Percentiles rank a stretch among this genome's conserved stretches.
Evolutionary conservation across 2,888 invertebrate species (phyloP).

Genomic region (Perdita meconis): DNA sequence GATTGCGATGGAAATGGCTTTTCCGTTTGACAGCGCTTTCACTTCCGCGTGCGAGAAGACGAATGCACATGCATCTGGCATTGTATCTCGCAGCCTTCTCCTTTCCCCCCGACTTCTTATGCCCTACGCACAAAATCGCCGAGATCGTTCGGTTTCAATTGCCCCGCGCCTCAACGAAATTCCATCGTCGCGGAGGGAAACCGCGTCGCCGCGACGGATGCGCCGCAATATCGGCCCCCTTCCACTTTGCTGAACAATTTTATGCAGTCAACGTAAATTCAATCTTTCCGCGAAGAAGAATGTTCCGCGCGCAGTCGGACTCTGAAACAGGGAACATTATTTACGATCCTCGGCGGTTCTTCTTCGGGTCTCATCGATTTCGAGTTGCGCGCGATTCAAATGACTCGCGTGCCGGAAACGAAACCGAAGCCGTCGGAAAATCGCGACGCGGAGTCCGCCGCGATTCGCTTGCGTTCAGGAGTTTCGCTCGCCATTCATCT

Average conservation of each 20-base stretch:
- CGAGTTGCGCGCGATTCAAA: constrained; percentile 16
- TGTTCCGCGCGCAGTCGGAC: neutral
- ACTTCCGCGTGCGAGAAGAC: constrained; percentile 73
- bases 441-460: no score
- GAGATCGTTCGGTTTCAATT: neutral
- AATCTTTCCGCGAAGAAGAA: neutral
- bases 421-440: no score
- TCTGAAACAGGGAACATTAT: neutral
- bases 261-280: neutral
- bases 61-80: constrained; percentile 27
- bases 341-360: neutral
- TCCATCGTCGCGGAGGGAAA: neutral
- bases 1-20: constrained; percentile 72
- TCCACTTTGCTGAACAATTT: neutral
- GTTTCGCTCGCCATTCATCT: constrained; percentile 12
- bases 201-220: neutral
- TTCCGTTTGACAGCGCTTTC: constrained; percentile 72
- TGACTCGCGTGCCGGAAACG: neutral
- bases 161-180: neutral
- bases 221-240: neutral
- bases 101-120: no score
- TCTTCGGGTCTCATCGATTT: constrained; percentile 11
- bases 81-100: constrained; percentile 20
- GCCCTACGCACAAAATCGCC: no score
- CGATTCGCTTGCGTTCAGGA: no score